Conservation (phyloP, 2,888 invertebrate species). For the Choristoneura rosaceana region DNA sequence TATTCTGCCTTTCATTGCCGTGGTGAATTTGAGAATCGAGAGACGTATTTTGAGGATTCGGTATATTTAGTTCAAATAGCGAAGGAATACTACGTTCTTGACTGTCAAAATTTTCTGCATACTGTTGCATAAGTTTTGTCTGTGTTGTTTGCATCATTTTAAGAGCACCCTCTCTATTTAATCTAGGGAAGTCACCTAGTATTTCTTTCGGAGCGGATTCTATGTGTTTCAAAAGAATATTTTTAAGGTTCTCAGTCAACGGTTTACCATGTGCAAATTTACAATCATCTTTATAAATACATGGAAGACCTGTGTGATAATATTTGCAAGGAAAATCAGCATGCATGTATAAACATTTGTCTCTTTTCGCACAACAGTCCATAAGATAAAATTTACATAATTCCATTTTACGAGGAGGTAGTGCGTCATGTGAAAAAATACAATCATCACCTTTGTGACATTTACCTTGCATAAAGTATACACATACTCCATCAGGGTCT, state of each 20-base stretch:
- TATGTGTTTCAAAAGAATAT: conserved; percentile 89
- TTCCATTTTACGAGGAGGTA: conserved; percentile 94
- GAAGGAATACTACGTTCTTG: conserved; percentile 76
- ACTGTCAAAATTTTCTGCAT: conserved; percentile 63
- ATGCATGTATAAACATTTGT: conserved; percentile 98
- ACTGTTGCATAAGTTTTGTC: conserved; percentile 76
- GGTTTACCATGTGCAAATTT: conserved; percentile 97
- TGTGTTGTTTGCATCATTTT: conserved; percentile 83
- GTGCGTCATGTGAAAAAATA: conserved; percentile 93
- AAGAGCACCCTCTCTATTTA: conserved; percentile 91
- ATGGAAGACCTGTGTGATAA: conserved; percentile 96
- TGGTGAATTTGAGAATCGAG: conserved; percentile 63
- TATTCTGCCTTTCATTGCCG: conserved; percentile 70
- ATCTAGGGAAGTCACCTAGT: conserved; percentile 94
- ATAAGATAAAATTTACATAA: conserved; percentile 98
- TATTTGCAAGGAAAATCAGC: conserved; percentile 99
- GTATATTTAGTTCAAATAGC: conserved; percentile 79
- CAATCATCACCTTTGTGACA: conserved; percentile 95
- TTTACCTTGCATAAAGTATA: conserved; percentile 95
- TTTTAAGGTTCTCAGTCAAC: conserved; percentile 91
- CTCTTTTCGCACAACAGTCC: conserved; percentile 97
- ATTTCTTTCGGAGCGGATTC: conserved; percentile 97
- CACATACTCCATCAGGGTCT: conserved; percentile 90
- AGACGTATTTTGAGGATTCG: conserved; percentile 66
- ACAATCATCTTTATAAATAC: conserved; percentile 93